Base-by-base conservation (phyloP, 2,888 invertebrate genomes). In the Doris montereyensis region DNA sequence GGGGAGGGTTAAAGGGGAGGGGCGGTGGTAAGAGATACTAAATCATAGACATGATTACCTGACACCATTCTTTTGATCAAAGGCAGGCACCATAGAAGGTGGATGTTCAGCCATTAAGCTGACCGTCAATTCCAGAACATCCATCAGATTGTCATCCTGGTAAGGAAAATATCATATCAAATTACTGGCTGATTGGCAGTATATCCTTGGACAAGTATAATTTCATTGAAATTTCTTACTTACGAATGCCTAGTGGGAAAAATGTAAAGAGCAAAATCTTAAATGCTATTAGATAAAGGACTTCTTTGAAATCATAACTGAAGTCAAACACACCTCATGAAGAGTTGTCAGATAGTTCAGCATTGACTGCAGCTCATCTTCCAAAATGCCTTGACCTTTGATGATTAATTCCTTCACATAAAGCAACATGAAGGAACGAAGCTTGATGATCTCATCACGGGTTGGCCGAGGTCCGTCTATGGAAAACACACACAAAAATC, bases 81-180 rank as follows among this genome's bases (percentile, higher is more conserved):
- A 99, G 76, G 98, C 97, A 58, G 99, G 99, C 86, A 99, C 98
- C 97, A 99, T 97, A 1, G 98, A 97, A 85, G 98, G 96, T 0
- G 99, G 99, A 92, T 99, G 98, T 91, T 99, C 99, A 8, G 97
- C 97, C 96, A 99, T 97, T 85, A 99, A 93, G 0, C 97, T 96
- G 91, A 99, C 98, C 86, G 98, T 93, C 95, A 98, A 96, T 93
- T 98, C 97, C 84, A 99, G 93, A 3, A 99, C 98, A 91, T 99
- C 99, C 90, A 98, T 97, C 81, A 99, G 94, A 92, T 99, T 99
- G 92, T 99, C 99, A 92, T 99, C 98, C 96, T 96, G 83, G 8
- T 83, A 83, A n/a, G n/a, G n/a, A n/a, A n/a, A n/a, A n/a, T n/a
- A n/a, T n/a, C n/a, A n/a, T n/a, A n/a, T n/a, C n/a, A n/a, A n/a